Evolutionary conservation across 2,888 invertebrate genomes (phyloP).

Genomic region (Hyalella azteca): DNA sequence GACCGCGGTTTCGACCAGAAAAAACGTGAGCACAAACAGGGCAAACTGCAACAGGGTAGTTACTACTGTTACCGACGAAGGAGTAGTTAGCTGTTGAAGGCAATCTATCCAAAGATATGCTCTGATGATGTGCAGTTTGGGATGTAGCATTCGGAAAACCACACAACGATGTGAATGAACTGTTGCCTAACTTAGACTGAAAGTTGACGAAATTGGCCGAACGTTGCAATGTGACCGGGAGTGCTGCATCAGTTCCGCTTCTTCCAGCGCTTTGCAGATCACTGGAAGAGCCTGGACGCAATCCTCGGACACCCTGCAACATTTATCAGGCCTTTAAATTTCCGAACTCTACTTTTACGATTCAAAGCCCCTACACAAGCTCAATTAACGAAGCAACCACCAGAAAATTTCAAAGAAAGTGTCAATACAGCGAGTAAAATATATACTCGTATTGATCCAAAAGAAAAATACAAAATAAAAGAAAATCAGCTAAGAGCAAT

Average conservation of each 20-base stretch:
- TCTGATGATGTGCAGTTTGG: neutral
- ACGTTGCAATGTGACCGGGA: neutral
- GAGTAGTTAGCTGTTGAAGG: neutral
- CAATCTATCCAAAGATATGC: neutral
- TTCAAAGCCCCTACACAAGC: neutral
- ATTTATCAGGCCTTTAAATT: slow-evolving; percentile 21
- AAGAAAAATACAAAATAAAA: no score
- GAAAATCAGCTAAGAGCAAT: no score
- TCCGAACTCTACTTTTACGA: neutral
- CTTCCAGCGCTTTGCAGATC: neutral
- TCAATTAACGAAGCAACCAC: no score
- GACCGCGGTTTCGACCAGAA: slow-evolving; percentile 54
- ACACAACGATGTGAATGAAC: neutral
- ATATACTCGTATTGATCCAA: no score
- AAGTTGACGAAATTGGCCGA: neutral
- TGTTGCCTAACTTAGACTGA: neutral
- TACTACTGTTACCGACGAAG: neutral
- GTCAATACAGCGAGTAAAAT: no score
- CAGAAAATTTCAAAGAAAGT: no score
- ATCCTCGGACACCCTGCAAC: slow-evolving; percentile 13
- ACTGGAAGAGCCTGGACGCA: neutral
- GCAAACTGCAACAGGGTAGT: slow-evolving; percentile 29
- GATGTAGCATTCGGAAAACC: neutral
- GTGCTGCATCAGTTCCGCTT: neutral
- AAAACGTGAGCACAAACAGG: slow-evolving; percentile 56